Percentiles rank a stretch among this genome's conserved stretches.
Evolutionary conservation across 2,797 vertebrate species (phyloP).

Genomic region (Graptemys geographica): DNA sequence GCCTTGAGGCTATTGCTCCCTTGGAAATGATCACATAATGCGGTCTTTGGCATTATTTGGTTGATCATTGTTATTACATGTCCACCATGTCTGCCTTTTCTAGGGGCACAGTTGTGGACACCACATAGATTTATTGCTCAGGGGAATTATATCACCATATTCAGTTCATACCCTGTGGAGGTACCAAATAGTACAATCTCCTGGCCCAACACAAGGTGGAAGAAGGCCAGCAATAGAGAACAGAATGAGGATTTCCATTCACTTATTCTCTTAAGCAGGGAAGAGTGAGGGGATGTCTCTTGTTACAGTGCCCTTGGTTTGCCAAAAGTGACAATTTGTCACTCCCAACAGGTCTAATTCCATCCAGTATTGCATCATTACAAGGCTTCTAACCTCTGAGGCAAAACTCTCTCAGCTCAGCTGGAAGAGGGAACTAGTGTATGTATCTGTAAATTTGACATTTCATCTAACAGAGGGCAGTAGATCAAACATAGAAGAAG

Average conservation of each 20-base stretch:
- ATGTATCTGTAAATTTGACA: rapidly evolving
- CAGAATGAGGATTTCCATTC: not conserved
- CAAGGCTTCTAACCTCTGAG: not conserved
- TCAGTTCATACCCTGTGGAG: not conserved
- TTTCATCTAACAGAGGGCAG: not conserved
- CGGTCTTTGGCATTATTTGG: not conserved
- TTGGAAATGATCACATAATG: not conserved
- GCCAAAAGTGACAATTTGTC: not conserved
- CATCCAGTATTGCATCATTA: not conserved
- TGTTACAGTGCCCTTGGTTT: not conserved
- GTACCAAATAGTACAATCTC: not conserved
- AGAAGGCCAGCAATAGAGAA: not conserved
- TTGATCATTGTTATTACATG: not conserved
- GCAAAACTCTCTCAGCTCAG: not conserved
- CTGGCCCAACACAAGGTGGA: rapidly evolving
- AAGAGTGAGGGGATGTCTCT: not conserved
- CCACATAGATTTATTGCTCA: not conserved
- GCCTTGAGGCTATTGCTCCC: not conserved
- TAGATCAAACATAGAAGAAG: not conserved
- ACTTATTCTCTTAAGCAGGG: not conserved
- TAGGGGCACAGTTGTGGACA: not conserved
- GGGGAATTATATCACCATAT: not conserved
- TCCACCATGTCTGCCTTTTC: not conserved
- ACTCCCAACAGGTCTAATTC: not conserved
- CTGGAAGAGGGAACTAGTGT: not conserved